A percentile compares a stretch with the other conserved stretches of the same genome.
These are phyloP conservation scores for Catharus fuscescens DNA, from an alignment of 2,113 vertebrate genomes.

Conservation along the genomic window DNA sequence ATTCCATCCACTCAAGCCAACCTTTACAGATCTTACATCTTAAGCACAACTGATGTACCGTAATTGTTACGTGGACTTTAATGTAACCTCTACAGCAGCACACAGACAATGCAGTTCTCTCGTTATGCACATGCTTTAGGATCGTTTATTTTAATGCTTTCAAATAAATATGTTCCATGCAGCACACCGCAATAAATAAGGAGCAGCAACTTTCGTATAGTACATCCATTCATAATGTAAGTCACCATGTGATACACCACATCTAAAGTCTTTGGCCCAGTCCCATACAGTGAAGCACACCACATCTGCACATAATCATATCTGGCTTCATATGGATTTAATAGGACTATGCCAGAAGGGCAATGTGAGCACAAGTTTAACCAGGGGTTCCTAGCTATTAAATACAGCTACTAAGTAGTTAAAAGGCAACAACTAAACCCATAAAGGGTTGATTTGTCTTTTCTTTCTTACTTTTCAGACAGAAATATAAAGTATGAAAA, in stretches of 20 bases:
- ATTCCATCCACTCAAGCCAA: slow-evolving; percentile 61
- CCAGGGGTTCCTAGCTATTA: slow-evolving; percentile 78
- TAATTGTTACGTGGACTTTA: slow-evolving; percentile 72
- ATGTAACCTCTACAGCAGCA: slow-evolving; percentile 70
- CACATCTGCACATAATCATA: slow-evolving; percentile 84
- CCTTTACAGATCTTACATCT: slow-evolving; percentile 60
- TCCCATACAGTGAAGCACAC: slow-evolving; percentile 71
- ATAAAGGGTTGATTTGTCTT: slow-evolving; percentile 62
- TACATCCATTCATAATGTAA: slow-evolving; percentile 82
- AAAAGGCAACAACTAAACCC: slow-evolving; percentile 79
- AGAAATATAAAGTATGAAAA: slow-evolving; percentile 72
- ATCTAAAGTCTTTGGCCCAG: slow-evolving; percentile 77
- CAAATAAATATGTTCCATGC: slow-evolving; percentile 85
- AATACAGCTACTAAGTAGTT: slow-evolving; percentile 80
- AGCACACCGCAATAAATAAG: slow-evolving; percentile 83
- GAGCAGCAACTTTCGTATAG: slow-evolving; percentile 77
- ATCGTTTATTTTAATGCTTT: slow-evolving; percentile 84
- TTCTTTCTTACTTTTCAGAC: slow-evolving; percentile 60
- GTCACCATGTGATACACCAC: slow-evolving; percentile 81
- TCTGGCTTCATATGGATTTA: slow-evolving; percentile 82
- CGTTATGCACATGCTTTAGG: slow-evolving; percentile 79
- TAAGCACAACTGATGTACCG: slow-evolving; percentile 59
- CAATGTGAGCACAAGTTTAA: slow-evolving; percentile 78
- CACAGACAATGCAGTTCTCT: slow-evolving; percentile 74
- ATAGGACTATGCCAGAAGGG: slow-evolving; percentile 77